Conservation (phyloP, 2,888 invertebrate genomes). For the Agriopis aurantiaria region DNA sequence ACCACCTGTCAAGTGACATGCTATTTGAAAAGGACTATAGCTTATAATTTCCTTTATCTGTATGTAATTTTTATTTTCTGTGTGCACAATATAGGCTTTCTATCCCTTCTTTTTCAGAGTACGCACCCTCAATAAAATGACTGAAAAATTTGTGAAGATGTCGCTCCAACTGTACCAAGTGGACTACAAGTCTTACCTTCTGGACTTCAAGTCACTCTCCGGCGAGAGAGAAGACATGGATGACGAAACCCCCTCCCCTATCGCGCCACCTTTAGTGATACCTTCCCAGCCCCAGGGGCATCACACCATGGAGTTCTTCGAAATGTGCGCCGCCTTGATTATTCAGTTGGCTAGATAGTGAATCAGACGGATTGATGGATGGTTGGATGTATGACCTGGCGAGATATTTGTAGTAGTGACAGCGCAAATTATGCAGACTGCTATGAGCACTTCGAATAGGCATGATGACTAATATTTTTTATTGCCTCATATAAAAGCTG, state of each 20-base stretch:
- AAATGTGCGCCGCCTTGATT: slow-evolving; percentile 99
- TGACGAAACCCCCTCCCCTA: slow-evolving; percentile 64
- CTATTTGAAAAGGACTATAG: too few relatives aligned
- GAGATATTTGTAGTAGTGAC: not conserved
- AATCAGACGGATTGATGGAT: not conserved
- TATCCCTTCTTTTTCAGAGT: slow-evolving; percentile 85
- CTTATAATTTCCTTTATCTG: too few relatives aligned
- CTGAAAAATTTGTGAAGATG: slow-evolving; percentile 97
- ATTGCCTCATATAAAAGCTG: too few relatives aligned
- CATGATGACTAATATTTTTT: too few relatives aligned
- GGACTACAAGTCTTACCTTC: slow-evolving; percentile 98
- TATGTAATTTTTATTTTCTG: too few relatives aligned
- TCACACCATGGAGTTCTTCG: slow-evolving; percentile 99
- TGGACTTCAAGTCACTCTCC: slow-evolving; percentile 98
- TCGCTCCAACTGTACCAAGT: slow-evolving; percentile 99
- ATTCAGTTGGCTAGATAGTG: slow-evolving; percentile 97
- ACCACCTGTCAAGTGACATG: too few relatives aligned
- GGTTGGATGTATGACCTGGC: not conserved
- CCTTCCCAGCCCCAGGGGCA: slow-evolving; percentile 88
- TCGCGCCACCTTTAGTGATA: slow-evolving; percentile 53
- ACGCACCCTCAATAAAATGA: slow-evolving; percentile 94
- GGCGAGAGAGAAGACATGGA: slow-evolving; percentile 89
- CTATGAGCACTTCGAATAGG: too few relatives aligned
- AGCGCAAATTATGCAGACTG: not conserved
- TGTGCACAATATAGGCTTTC: too few relatives aligned